Conservation (phyloP, 2,113 vertebrate genomes). For the Maccullochella peelii region DNA sequence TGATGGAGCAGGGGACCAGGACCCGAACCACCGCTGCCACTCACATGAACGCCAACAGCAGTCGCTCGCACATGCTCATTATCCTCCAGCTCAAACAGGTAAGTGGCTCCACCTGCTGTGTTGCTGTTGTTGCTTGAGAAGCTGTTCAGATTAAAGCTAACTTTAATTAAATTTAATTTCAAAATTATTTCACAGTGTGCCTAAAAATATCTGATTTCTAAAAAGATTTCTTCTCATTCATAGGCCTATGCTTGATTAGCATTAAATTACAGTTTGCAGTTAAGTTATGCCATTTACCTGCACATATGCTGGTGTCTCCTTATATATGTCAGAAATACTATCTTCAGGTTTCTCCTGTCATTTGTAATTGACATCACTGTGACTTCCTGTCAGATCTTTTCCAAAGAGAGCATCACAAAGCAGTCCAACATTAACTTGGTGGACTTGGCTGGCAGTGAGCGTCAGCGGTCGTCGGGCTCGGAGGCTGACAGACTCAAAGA, state of each 20-base stretch:
- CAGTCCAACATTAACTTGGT: conserved; percentile 90
- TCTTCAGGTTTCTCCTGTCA: not conserved
- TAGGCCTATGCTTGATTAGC: not conserved
- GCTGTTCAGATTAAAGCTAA: too few relatives aligned
- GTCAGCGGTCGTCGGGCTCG: conserved; percentile 87
- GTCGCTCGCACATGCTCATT: conserved; percentile 92
- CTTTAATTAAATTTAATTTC: too few relatives aligned
- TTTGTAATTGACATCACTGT: not conserved
- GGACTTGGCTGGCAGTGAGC: conserved; percentile 91
- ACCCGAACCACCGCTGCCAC: conserved; percentile 89
- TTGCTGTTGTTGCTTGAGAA: not conserved
- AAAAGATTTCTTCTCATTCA: not conserved
- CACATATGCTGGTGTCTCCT: not conserved
- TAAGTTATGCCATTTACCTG: not conserved
- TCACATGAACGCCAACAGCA: conserved; percentile 90
- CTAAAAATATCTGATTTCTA: too few relatives aligned
- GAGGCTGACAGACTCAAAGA: conserved; percentile 91
- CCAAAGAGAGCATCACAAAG: conserved; percentile 88
- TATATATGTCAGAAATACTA: not conserved
- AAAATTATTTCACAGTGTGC: too few relatives aligned
- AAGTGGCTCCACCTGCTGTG: not conserved
- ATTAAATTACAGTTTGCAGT: not conserved
- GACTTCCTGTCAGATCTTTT: conserved; percentile 84
- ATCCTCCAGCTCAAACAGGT: conserved; percentile 90
- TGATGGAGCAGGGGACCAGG: conserved; percentile 91